Evolutionary conservation across 2,113 vertebrate species (phyloP), one percentile per base, ranked within the genome.

Genomic region (Acanthochromis polyacanthus): DNA sequence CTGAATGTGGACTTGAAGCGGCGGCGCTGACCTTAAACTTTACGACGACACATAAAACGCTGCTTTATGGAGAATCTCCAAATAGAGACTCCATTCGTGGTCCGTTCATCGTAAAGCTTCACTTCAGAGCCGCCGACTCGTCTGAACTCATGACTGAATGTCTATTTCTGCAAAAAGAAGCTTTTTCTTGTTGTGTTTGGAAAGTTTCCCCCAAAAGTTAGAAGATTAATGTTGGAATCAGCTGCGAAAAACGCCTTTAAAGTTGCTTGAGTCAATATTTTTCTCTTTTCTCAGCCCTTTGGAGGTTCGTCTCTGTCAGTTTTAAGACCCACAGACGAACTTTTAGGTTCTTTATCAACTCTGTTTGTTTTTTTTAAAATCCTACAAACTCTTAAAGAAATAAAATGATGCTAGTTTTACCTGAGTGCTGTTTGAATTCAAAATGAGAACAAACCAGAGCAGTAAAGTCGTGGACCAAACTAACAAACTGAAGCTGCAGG

Each of bases 31-130:
- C 87, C 71, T 85, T 65, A 74, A 53, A 51, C 79, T 91, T 90
- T 85, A 89, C 15, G 57, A 71, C 0, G 20, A 56, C 58, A 40
- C 81, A 82, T 88, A 86, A 91, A 89, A 73, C 4, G 65, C 81
- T 71, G 83, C 64, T 87, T 89, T 80, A 85, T 90, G 86, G 83
- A 84, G 78, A 66, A 68, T 83, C 83, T 84, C 81, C 82, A 86
- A 87, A 90, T 89, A 82, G 74, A 61, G 74, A 61, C 20, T 58
- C 87, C 75, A 71, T 85, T 84, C 81, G 81, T 81, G 65, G 55
- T 46, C 38, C 82, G 65, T 86, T 81, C 58, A 88, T 82, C 86
- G 65, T 76, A 80, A 80, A 86, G 48, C 66, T 78, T 76, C 79
- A 74, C 70, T 55, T 73, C 50, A 63, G 56, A 53, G 16, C 48